Evolutionary conservation across 2,888 invertebrate species (phyloP).

Genomic region (Lordiphosa fenestrarum): DNA sequence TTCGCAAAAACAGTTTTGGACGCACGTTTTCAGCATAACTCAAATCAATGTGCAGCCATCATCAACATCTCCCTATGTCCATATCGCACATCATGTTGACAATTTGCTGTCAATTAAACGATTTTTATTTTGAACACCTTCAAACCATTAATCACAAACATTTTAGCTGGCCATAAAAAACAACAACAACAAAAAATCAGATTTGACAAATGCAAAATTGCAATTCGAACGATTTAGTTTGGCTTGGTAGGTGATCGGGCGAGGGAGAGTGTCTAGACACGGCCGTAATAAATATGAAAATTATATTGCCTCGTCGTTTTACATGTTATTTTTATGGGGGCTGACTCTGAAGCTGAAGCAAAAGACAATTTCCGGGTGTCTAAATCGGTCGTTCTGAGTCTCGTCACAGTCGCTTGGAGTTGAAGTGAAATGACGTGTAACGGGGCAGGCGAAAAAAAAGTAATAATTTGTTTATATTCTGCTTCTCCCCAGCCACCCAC

Average conservation of each 20-base stretch:
- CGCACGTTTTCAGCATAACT: background rate
- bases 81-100: conserved; percentile 6
- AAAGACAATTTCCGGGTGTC: conserved; percentile 67
- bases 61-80: background rate
- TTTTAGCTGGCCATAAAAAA: conserved; percentile 8
- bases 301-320: conserved; percentile 22
- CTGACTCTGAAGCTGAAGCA: conserved; percentile 17
- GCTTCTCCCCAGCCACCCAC: conserved; percentile 3
- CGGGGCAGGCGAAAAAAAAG: conserved; percentile 16
- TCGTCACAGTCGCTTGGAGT: conserved; percentile 40
- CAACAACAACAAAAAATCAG: conserved; percentile 3
- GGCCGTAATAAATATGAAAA: conserved; percentile 34
- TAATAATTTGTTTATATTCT: background rate
- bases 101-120: conserved; percentile 7
- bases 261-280: conserved; percentile 17
- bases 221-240: conserved; percentile 5
- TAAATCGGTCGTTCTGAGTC: conserved; percentile 50
- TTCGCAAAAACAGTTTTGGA: too few relatives aligned
- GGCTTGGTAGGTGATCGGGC: background rate
- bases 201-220: conserved; percentile 9
- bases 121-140: conserved; percentile 8
- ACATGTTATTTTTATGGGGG: conserved; percentile 11
- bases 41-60: conserved; percentile 6
- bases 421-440: conserved; percentile 45
- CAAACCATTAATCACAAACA: conserved; percentile 8